Evolutionary conservation across 2,888 invertebrate species (phyloP), one percentile per base, ranked within the genome.

Genomic region (Papilio protenor): DNA sequence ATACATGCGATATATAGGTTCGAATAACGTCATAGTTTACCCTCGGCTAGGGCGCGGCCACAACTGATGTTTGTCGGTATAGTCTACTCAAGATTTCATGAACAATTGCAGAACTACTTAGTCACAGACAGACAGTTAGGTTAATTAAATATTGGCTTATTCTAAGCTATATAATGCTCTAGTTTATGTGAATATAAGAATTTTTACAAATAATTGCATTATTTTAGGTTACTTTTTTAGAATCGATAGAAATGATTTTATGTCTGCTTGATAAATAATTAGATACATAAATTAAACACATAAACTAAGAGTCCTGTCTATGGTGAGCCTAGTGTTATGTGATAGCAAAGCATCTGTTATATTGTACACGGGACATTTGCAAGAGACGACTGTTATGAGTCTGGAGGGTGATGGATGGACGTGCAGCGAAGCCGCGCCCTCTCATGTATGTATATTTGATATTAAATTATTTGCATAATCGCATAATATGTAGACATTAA

Each of bases 1-100:
- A 40, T 40, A 92, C 94, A 94, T 93, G 84, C 88, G 87, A 89
- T 89, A 92, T 92, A 92, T 93, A 93, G 88, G 89, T 90, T 90
- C 85, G 87, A 90, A 92, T 92, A 91, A 89, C 90, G 91, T 88
- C 92, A 92, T 93, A 92, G 90, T 89, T 92, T 90, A 93, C 89
- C 88, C 88, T 83, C 81, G 76, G 78, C 80, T 82, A 84, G 87
- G 91, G 90, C 87, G 90, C 89, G 90, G 89, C 87, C 84, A 79
- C 81, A 88, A 89, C 88, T 84, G 87, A 89, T 87, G 88, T 88
- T 86, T 87, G 88, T 81, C 79, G 79, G 45, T 70, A 33, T 57
- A 21, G 8, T 18, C 10, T 45, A 40, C 47, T 23, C 49, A 59
- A 27, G 33, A 52, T 52, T 27, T 61, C 14, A 23, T 59, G 23